A percentile compares a stretch with the other conserved stretches of the same genome.
phyloP scores from a whole-genome alignment of 2,113 vertebrate genomes.

The Microcebus lehilahytsara region DNA sequence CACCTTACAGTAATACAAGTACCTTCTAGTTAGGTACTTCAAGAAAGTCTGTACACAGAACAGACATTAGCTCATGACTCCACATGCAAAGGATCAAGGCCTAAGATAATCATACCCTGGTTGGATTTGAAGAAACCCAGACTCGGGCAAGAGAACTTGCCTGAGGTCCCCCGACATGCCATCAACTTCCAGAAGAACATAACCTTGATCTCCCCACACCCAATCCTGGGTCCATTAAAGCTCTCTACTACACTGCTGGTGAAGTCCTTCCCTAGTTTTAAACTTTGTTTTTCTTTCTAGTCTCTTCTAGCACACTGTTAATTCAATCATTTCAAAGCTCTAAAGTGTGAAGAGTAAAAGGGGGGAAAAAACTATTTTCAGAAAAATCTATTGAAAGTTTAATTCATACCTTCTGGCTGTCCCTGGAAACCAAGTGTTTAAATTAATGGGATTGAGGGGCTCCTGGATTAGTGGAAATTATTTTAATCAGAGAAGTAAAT shows the following conservation, averaged over 20 bases:
- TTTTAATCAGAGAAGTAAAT: conserved; percentile 59
- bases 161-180: conserved; percentile 5
- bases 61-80: conserved; percentile 66
- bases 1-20: conserved; percentile 51
- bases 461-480: conserved; percentile 33
- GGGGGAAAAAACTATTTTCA: neutral
- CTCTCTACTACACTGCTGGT: too few relatives aligned
- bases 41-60: conserved; percentile 61
- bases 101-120: conserved; percentile 36
- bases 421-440: conserved; percentile 47
- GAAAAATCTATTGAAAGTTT: neutral
- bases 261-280: neutral
- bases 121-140: conserved; percentile 63
- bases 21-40: conserved; percentile 68
- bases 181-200: neutral
- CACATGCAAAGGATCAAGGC: conserved; percentile 48
- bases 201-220: neutral
- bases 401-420: conserved; percentile 55
- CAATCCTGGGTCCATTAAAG: neutral
- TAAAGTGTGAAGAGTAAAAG: neutral
- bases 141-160: neutral
- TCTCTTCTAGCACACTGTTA: neutral
- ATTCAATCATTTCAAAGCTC: conserved; percentile 21
- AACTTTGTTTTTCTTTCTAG: neutral
- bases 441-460: conserved; percentile 59